These are phyloP conservation scores for Poeciliopsis gracilis DNA, from an alignment of 2,797 vertebrate genomes.

Conservation along the genomic window DNA sequence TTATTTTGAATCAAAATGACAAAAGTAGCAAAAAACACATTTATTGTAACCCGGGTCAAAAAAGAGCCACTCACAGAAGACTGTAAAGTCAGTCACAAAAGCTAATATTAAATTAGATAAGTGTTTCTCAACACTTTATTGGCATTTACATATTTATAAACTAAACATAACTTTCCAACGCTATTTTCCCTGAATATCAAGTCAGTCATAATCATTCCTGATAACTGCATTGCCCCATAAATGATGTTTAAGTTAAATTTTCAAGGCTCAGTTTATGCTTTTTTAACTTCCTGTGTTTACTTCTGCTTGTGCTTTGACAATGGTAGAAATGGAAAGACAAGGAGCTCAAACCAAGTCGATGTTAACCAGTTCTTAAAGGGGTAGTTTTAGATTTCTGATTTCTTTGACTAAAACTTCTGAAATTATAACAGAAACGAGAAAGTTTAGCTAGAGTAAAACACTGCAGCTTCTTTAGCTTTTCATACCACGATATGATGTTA, in stretches of 20 bases:
- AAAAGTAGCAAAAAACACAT: too few species aligned
- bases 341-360: not conserved
- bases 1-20: too few species aligned
- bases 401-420: conserved; percentile 7
- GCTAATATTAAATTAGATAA: not conserved
- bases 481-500: conserved; percentile 26
- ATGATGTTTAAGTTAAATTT: not conserved
- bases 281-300: not conserved
- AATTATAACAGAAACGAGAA: conserved; percentile 7
- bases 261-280: not conserved
- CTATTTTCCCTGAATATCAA: not conserved
- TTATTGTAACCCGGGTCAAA: too few species aligned
- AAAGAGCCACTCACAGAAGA: too few species aligned
- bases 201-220: not conserved
- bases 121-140: not conserved
- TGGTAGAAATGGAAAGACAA: not conserved
- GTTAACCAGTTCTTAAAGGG: not conserved
- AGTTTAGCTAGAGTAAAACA: conserved; percentile 7
- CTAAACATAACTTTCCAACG: not conserved
- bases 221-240: not conserved
- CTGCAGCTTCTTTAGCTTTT: conserved; percentile 54
- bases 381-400: conserved; percentile 12
- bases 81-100: too few species aligned
- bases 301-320: not conserved
- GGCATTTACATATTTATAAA: not conserved